phyloP scores from a whole-genome alignment of 2,888 invertebrate genomes.

The Torymus aiolomorphi region DNA sequence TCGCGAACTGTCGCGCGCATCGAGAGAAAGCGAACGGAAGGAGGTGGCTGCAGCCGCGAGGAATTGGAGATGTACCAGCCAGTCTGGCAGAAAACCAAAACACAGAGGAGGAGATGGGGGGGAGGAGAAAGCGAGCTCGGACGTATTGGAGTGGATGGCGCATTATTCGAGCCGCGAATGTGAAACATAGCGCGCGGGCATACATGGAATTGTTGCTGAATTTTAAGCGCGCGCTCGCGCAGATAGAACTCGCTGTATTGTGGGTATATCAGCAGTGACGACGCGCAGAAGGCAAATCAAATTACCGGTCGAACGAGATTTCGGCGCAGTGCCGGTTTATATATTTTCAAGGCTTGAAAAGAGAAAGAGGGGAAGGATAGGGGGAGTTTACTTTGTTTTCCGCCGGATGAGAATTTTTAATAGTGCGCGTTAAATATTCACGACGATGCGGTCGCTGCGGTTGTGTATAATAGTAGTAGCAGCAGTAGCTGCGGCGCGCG shows the following conservation, averaged over 20 bases:
- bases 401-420: too few species aligned
- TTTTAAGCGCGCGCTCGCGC: conserved; percentile 13
- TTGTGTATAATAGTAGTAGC: too few species aligned
- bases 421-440: too few species aligned
- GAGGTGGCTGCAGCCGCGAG: conserved; percentile 16
- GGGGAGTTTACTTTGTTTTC: too few species aligned
- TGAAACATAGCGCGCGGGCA: conserved; percentile 25
- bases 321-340: too few species aligned
- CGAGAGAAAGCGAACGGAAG: not conserved
- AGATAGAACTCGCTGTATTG: too few species aligned
- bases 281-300: not conserved
- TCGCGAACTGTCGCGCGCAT: not conserved
- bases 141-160: conserved; percentile 34
- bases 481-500: too few species aligned
- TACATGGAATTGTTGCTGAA: conserved; percentile 48
- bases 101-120: conserved; percentile 23
- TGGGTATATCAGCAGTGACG: too few species aligned
- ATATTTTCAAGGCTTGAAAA: too few species aligned
- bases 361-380: too few species aligned
- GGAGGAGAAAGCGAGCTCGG: not conserved
- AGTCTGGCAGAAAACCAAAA: conserved; percentile 52
- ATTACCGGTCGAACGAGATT: conserved; percentile 5
- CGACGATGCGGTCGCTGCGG: too few species aligned
- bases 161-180: conserved; percentile 46
- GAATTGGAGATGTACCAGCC: conserved; percentile 48